phyloP scores from a whole-genome alignment of 2,888 invertebrate genomes.

The Brachyopa scutellaris region DNA sequence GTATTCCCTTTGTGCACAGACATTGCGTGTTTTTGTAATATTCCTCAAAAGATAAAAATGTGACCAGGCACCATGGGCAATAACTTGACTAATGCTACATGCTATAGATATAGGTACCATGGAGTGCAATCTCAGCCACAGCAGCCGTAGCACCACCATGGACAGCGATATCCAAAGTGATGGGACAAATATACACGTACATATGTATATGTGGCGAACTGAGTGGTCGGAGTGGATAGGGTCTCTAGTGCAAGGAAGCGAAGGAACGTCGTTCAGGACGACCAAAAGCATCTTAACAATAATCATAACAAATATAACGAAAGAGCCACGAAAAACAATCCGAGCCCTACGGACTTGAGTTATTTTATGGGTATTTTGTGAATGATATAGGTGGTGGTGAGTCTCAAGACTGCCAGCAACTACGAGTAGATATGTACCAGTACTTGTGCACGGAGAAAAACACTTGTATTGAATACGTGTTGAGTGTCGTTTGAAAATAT shows the following conservation, averaged over 20 bases:
- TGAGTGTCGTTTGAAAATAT: conserved; percentile 25
- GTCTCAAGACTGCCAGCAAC: not conserved
- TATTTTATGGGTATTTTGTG: conserved; percentile 69
- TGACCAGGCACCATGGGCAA: conserved; percentile 77
- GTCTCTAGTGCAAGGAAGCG: conserved; percentile 24
- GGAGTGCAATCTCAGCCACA: conserved; percentile 48
- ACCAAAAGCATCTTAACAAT: conserved; percentile 64
- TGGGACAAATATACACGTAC: conserved; percentile 55
- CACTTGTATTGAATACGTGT: conserved; percentile 56
- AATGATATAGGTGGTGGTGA: conserved; percentile 59
- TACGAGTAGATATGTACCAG: not conserved
- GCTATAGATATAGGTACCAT: conserved; percentile 68
- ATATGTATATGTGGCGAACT: conserved; percentile 24
- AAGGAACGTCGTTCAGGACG: conserved; percentile 23
- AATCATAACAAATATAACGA: conserved; percentile 70
- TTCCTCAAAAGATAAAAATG: conserved; percentile 82
- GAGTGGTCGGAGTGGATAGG: conserved; percentile 33
- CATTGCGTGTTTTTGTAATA: conserved; percentile 82
- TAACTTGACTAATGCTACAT: conserved; percentile 72
- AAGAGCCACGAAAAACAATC: conserved; percentile 42
- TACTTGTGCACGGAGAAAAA: conserved; percentile 52
- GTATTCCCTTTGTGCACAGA: conserved; percentile 74
- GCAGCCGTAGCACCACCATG: conserved; percentile 29
- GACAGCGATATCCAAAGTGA: conserved; percentile 40
- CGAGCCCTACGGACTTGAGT: conserved; percentile 64